A percentile compares a stretch with the other conserved stretches of the same genome.
Evolutionary conservation across 2,113 vertebrate genomes (phyloP).

Genomic region (Etia nguti): DNA sequence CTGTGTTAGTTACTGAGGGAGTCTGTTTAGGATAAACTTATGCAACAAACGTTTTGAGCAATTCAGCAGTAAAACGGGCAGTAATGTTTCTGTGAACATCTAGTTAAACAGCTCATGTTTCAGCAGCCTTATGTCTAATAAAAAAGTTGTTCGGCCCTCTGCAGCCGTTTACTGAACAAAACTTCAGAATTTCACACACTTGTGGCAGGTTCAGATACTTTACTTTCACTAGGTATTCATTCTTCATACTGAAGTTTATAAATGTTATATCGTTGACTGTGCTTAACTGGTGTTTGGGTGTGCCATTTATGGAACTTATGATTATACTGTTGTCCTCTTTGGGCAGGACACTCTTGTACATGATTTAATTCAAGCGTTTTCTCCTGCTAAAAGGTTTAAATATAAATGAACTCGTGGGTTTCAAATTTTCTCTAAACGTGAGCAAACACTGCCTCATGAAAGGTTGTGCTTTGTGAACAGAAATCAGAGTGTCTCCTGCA

Average conservation of each 20-base stretch:
- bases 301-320: background rate
- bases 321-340: background rate
- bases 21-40: background rate
- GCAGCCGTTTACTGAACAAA: background rate
- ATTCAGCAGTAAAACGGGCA: background rate
- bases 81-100: background rate
- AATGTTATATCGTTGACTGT: background rate
- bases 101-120: background rate
- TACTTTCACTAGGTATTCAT: background rate
- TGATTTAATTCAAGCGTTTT: background rate
- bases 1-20: background rate
- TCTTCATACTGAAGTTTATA: background rate
- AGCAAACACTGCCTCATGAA: background rate
- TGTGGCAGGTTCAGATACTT: background rate
- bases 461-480: conserved; percentile 44
- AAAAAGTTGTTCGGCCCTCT: background rate
- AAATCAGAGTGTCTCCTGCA: conserved; percentile 58
- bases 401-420: background rate
- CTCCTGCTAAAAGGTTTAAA: background rate
- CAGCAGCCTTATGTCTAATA: background rate
- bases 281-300: background rate
- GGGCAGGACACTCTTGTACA: background rate
- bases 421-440: background rate
- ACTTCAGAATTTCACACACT: background rate
- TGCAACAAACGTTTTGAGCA: background rate